Evolutionary conservation across 2,113 vertebrate species (phyloP).

Genomic region (Hiodon tergisus): DNA sequence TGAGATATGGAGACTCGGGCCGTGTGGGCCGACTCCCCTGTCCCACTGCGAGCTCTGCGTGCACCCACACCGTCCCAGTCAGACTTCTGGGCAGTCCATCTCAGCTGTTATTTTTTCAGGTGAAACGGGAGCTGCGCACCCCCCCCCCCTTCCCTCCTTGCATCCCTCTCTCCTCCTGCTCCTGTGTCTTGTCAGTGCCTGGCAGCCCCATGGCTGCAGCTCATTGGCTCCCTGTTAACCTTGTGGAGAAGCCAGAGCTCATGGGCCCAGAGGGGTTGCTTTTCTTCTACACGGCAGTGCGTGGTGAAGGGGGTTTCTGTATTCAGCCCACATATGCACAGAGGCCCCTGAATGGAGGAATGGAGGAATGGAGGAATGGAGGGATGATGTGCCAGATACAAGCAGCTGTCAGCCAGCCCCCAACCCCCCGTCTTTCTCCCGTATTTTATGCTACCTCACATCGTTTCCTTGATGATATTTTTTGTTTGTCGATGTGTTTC

Average conservation of each 20-base stretch:
- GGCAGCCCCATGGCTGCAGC: not conserved
- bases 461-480: no score
- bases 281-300: not conserved
- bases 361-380: no score
- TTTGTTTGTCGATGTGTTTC: not conserved
- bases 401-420: not conserved
- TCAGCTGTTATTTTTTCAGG: not conserved
- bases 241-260: not conserved
- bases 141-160: not conserved
- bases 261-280: not conserved
- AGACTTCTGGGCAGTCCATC: not conserved
- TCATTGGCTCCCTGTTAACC: not conserved
- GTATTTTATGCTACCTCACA: no score
- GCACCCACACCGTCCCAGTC: not conserved
- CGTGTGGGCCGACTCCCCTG: not conserved
- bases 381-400: no score
- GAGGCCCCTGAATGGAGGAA: no score
- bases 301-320: not conserved
- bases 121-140: not conserved
- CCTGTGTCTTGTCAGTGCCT: not conserved
- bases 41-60: not conserved
- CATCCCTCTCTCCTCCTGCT: not conserved
- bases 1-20: not conserved
- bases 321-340: no score
- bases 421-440: conserved; percentile 9